Conservation (phyloP, 2,888 invertebrate genomes). For the Polydesmus complanatus region DNA sequence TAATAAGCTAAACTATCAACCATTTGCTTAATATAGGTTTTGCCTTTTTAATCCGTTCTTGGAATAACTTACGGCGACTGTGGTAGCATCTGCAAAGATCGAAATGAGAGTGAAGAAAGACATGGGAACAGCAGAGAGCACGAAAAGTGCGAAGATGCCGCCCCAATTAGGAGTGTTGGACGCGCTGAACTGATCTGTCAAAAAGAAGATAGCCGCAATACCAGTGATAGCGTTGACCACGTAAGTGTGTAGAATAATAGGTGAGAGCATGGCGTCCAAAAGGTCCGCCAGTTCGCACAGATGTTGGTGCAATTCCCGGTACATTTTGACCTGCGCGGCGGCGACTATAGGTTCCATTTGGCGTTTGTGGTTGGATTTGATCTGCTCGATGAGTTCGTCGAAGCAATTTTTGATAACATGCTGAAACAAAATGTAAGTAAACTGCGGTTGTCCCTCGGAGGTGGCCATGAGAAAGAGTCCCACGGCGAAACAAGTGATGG, state of each 20-base stretch:
- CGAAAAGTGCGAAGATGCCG: background rate
- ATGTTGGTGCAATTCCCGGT: background rate
- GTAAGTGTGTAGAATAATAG: background rate
- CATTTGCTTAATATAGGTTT: too few species aligned
- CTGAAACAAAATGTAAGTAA: background rate
- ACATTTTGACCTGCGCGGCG: background rate
- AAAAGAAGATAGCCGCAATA: background rate
- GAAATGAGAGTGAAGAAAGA: background rate
- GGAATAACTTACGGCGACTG: background rate
- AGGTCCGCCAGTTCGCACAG: background rate
- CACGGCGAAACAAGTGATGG: background rate
- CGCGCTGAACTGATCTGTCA: background rate
- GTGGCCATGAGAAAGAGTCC: background rate
- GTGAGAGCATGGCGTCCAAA: background rate
- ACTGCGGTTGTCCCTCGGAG: background rate
- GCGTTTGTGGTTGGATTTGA: background rate
- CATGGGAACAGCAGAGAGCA: background rate
- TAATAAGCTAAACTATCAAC: too few species aligned
- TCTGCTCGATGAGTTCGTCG: background rate
- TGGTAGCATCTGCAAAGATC: background rate
- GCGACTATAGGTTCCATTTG: background rate
- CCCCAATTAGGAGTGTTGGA: background rate
- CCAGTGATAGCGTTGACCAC: background rate
- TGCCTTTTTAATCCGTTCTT: too few species aligned
- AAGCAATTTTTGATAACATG: background rate